phyloP scores from a whole-genome alignment of 2,888 invertebrate genomes.

The Dicyrtoma fusca region DNA sequence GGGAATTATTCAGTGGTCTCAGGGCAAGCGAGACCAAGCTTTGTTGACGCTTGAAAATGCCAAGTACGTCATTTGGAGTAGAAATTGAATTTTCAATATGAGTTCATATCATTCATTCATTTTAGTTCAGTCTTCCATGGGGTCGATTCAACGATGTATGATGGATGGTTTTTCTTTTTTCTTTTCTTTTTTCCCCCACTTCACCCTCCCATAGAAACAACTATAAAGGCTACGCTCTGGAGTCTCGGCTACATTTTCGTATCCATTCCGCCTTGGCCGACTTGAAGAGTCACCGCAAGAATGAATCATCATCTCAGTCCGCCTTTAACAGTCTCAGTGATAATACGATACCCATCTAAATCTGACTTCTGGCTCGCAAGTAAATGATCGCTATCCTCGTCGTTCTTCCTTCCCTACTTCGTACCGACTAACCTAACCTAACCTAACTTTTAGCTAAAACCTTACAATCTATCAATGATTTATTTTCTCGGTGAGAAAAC shows the following conservation, averaged over 20 bases:
- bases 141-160: not conserved
- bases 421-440: too few relatives aligned
- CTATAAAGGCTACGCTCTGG: slow-evolving; percentile 83
- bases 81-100: not conserved
- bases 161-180: slow-evolving; percentile 19
- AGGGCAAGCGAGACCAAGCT: slow-evolving; percentile 71
- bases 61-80: slow-evolving; percentile 67
- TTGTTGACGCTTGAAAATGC: slow-evolving; percentile 76
- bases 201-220: slow-evolving; percentile 70
- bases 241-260: slow-evolving; percentile 86
- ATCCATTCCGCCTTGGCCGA: slow-evolving; percentile 71
- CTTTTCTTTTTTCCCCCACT: slow-evolving; percentile 44
- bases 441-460: too few relatives aligned
- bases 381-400: too few relatives aligned
- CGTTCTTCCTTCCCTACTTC: too few relatives aligned
- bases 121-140: too few relatives aligned
- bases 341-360: slow-evolving; percentile 22
- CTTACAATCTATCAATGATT: too few relatives aligned
- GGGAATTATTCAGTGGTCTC: slow-evolving; percentile 75
- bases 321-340: slow-evolving; percentile 26
- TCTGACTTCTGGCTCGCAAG: too few relatives aligned
- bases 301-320: slow-evolving; percentile 32
- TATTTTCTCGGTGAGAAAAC: too few relatives aligned
- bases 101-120: not conserved
- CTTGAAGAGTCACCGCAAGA: slow-evolving; percentile 44